Percentiles rank a stretch among this genome's conserved stretches.
phyloP scores from a whole-genome alignment of 2,888 invertebrate genomes.

The Drosophila quinaria region DNA sequence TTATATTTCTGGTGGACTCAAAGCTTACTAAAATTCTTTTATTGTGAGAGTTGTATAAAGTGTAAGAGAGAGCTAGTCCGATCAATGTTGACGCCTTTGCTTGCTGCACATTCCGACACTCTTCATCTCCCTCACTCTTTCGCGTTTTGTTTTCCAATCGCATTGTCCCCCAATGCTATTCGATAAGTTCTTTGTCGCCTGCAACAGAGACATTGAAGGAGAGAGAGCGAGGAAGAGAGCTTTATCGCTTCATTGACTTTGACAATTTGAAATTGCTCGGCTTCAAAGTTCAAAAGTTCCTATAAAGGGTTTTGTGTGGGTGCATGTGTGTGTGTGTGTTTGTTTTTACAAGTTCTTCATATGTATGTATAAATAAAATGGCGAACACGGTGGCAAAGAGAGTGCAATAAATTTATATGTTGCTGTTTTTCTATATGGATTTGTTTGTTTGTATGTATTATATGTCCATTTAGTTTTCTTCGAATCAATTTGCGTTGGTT shows the following conservation, averaged over 20 bases:
- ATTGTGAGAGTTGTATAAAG: slow-evolving; percentile 33
- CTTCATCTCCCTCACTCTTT: not conserved
- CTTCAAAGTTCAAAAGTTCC: slow-evolving; percentile 66
- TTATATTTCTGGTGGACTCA: slow-evolving; percentile 20
- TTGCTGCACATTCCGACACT: slow-evolving; percentile 14
- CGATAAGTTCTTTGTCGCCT: slow-evolving; percentile 24
- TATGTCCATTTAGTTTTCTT: slow-evolving; percentile 68
- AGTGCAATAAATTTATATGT: slow-evolving; percentile 38
- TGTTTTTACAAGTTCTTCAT: slow-evolving; percentile 36
- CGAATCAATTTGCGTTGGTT: slow-evolving; percentile 76
- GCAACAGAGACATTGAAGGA: slow-evolving; percentile 8
- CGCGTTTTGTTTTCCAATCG: slow-evolving; percentile 37
- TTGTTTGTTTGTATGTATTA: slow-evolving; percentile 4
- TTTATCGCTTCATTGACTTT: slow-evolving; percentile 64
- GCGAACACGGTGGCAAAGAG: slow-evolving; percentile 13
- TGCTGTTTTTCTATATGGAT: not conserved
- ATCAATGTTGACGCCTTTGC: slow-evolving; percentile 37
- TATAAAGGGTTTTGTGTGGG: slow-evolving; percentile 25
- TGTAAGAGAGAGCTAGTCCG: slow-evolving; percentile 20
- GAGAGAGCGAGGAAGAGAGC: slow-evolving; percentile 22
- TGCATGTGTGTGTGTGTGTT: slow-evolving; percentile 10
- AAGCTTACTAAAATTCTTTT: slow-evolving; percentile 48
- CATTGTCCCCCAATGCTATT: slow-evolving; percentile 15
- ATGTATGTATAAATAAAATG: slow-evolving; percentile 33
- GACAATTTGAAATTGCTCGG: slow-evolving; percentile 61